Evolutionary conservation across 2,797 vertebrate genomes (phyloP).

Genomic region (Champsocephalus esox): DNA sequence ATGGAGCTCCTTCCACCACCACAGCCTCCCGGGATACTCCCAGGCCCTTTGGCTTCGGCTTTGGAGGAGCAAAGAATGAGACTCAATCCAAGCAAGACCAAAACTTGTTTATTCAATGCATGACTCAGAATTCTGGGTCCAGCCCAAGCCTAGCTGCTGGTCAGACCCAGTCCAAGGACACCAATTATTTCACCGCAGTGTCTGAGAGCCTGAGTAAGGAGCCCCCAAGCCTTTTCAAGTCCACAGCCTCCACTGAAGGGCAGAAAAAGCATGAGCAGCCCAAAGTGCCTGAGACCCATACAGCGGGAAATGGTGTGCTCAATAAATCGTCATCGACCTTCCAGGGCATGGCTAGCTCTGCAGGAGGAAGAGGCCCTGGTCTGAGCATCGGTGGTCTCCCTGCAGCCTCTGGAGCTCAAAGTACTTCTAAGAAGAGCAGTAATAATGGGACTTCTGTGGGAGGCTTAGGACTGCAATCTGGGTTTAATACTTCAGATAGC

Average conservation of each 20-base stretch:
- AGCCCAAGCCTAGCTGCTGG: slow-evolving; percentile 76
- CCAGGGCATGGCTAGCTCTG: slow-evolving; percentile 75
- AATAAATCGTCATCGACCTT: slow-evolving; percentile 91
- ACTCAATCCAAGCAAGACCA: slow-evolving; percentile 87
- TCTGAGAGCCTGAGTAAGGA: slow-evolving; percentile 93
- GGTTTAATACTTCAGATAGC: slow-evolving; percentile 86
- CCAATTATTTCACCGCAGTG: slow-evolving; percentile 93
- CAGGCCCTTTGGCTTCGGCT: slow-evolving; percentile 92
- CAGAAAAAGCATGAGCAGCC: slow-evolving; percentile 85
- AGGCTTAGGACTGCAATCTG: slow-evolving; percentile 81
- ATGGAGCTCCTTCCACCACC: slow-evolving; percentile 82
- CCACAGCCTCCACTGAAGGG: slow-evolving; percentile 77
- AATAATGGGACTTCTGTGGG: slow-evolving; percentile 70
- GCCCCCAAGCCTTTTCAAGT: slow-evolving; percentile 89
- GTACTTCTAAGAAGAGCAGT: slow-evolving; percentile 69
- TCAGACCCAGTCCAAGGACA: slow-evolving; percentile 89
- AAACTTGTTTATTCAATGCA: slow-evolving; percentile 99
- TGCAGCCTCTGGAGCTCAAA: slow-evolving; percentile 58
- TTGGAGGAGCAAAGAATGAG: slow-evolving; percentile 84
- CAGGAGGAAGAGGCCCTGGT: slow-evolving; percentile 66
- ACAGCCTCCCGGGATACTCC: slow-evolving; percentile 85
- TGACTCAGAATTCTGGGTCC: slow-evolving; percentile 91
- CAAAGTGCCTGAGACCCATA: slow-evolving; percentile 88
- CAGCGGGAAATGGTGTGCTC: slow-evolving; percentile 88
- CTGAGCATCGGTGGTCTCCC: slow-evolving; percentile 57